These are phyloP conservation scores for Siniperca scherzeri DNA, from an alignment of 2,797 vertebrate species.

Conservation along the genomic window DNA sequence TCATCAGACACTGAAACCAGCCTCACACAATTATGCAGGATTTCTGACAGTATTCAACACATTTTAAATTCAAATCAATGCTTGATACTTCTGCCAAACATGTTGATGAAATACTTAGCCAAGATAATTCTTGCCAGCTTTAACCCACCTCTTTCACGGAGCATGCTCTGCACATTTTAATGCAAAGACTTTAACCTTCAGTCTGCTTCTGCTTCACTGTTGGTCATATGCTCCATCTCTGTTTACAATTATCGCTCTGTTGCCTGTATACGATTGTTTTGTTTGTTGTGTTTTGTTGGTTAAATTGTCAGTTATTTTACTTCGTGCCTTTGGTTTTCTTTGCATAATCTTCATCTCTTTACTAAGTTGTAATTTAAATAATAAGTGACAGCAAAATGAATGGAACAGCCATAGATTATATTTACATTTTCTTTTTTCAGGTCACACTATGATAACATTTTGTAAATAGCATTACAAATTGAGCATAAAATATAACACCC, in stretches of 20 bases:
- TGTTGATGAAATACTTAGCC: conserved; percentile 56
- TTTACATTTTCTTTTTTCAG: conserved; percentile 1
- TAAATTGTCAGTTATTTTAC: conserved; percentile 16
- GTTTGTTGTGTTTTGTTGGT: not conserved
- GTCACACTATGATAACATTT: not conserved
- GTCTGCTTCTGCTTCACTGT: conserved; percentile 14
- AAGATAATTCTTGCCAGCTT: conserved; percentile 43
- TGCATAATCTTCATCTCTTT: conserved; percentile 26
- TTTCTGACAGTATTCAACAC: conserved; percentile 42
- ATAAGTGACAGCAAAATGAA: conserved; percentile 3
- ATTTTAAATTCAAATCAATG: conserved; percentile 67
- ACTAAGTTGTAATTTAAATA: conserved; percentile 15
- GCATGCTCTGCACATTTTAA: conserved; percentile 22
- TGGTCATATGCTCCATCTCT: conserved; percentile 8
- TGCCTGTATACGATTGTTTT: not conserved
- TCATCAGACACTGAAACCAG: conserved; percentile 48
- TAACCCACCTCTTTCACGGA: conserved; percentile 30
- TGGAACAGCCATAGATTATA: conserved; percentile 1
- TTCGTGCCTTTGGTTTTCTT: conserved; percentile 16
- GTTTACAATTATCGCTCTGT: conserved; percentile 19
- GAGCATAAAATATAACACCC: conserved; percentile 34
- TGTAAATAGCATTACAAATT: conserved; percentile 29
- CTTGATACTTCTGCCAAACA: conserved; percentile 58
- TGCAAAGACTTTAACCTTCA: conserved; percentile 39
- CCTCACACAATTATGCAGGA: conserved; percentile 46